Conservation (phyloP, 2,888 invertebrate genomes). For the Chloroclystis v-ata region DNA sequence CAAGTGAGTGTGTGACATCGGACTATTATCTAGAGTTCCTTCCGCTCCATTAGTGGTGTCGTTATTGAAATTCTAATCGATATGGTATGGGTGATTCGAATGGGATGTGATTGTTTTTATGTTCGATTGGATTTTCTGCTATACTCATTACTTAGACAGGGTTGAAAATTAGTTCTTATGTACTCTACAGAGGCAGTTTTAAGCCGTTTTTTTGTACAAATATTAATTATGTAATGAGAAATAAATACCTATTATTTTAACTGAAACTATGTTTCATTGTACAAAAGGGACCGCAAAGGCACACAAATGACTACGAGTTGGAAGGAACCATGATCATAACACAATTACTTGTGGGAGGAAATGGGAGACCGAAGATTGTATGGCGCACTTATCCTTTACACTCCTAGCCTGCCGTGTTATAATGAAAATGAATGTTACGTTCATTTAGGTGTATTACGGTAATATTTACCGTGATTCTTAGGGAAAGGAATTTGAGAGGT, state of each 20-base stretch:
- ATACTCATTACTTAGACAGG: too few species aligned
- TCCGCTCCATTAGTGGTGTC: slow-evolving; percentile 4
- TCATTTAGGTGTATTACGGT: neutral
- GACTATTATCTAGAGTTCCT: slow-evolving; percentile 15
- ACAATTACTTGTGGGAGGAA: slow-evolving; percentile 42
- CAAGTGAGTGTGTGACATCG: slow-evolving; percentile 26
- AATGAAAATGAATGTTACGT: neutral
- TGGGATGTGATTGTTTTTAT: too few species aligned
- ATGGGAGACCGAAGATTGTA: slow-evolving; percentile 28
- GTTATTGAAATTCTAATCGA: slow-evolving; percentile 5
- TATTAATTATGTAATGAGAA: too few species aligned
- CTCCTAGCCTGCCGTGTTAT: slow-evolving; percentile 13
- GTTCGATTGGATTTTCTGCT: too few species aligned
- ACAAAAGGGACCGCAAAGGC: too few species aligned
- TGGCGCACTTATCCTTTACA: slow-evolving; percentile 34
- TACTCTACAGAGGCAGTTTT: too few species aligned
- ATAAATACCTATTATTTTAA: too few species aligned
- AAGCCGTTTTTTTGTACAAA: too few species aligned
- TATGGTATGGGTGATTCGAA: neutral
- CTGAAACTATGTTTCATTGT: too few species aligned
- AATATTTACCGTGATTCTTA: too few species aligned
- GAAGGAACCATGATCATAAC: slow-evolving; percentile 53
- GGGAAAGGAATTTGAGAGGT: too few species aligned
- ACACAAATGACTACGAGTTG: slow-evolving; percentile 67
- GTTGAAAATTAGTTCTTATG: too few species aligned